Conservation (phyloP, 1,140 invertebrate species). For the Rhopalosiphum padi region DNA sequence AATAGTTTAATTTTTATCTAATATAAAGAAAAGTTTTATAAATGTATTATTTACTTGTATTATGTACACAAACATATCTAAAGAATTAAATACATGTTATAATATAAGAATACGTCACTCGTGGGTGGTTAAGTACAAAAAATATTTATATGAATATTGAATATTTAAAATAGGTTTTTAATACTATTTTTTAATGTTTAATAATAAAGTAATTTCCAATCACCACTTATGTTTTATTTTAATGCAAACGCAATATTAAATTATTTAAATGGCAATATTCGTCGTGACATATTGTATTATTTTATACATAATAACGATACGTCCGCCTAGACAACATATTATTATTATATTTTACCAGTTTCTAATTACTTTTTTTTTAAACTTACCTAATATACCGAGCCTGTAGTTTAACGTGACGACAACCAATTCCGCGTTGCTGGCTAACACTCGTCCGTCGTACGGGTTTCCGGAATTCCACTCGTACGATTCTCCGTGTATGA, state of each 20-base stretch:
- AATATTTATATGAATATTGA: background rate
- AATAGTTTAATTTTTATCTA: background rate
- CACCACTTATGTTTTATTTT: background rate
- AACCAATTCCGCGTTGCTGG: constrained; percentile 88
- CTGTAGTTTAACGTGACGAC: constrained; percentile 97
- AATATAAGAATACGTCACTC: background rate
- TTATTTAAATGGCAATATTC: background rate
- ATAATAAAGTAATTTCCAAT: background rate
- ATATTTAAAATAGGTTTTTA: too few relatives aligned
- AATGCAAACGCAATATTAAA: background rate
- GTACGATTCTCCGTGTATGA: constrained; percentile 94
- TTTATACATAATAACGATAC: too few relatives aligned
- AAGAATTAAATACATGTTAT: background rate
- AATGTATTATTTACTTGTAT: background rate
- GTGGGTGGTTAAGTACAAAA: background rate
- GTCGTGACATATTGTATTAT: too few relatives aligned
- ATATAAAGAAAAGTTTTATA: background rate
- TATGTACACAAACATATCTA: background rate
- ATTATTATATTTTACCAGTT: too few relatives aligned
- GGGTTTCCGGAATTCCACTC: constrained; percentile 94
- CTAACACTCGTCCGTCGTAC: constrained; percentile 91
- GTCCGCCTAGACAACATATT: too few relatives aligned
- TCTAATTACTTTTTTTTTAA: background rate
- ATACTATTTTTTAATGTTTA: background rate
- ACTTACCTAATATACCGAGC: constrained; percentile 89